Conservation (phyloP, 2,797 vertebrate species). For the Darevskia nairensis region DNA sequence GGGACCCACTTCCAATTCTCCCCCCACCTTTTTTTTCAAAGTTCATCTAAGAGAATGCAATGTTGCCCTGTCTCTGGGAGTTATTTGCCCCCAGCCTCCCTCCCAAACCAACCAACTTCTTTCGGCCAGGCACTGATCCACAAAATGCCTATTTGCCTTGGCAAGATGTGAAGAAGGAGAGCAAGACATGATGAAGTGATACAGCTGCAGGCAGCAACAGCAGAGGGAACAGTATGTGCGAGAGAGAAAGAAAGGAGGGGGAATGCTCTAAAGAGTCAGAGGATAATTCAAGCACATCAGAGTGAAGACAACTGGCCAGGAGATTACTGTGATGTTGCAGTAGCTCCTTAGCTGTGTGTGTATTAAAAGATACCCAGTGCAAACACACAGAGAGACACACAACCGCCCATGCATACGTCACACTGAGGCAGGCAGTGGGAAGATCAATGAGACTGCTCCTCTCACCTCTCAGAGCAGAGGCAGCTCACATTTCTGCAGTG, state of each 20-base stretch:
- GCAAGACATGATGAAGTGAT: neutral
- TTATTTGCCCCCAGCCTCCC: neutral
- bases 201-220: neutral
- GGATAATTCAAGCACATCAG: constrained; percentile 20
- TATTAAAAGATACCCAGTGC: neutral
- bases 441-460: constrained; percentile 53
- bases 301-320: constrained; percentile 22
- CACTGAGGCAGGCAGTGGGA: neutral
- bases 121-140: neutral
- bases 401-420: neutral
- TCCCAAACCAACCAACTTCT: neutral
- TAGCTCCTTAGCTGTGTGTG: constrained; percentile 25
- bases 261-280: neutral
- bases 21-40: too few species aligned
- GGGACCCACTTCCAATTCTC: too few species aligned
- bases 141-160: neutral
- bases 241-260: neutral
- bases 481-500: neutral
- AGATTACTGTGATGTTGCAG: neutral
- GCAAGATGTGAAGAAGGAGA: neutral
- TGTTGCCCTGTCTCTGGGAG: neutral
- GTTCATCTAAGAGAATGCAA: neutral
- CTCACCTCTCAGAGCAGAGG: constrained; percentile 34
- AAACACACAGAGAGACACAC: constrained; percentile 21
- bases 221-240: neutral